Base-by-base conservation (phyloP, 2,113 vertebrate genomes). In the Tylochromis polylepis region DNA sequence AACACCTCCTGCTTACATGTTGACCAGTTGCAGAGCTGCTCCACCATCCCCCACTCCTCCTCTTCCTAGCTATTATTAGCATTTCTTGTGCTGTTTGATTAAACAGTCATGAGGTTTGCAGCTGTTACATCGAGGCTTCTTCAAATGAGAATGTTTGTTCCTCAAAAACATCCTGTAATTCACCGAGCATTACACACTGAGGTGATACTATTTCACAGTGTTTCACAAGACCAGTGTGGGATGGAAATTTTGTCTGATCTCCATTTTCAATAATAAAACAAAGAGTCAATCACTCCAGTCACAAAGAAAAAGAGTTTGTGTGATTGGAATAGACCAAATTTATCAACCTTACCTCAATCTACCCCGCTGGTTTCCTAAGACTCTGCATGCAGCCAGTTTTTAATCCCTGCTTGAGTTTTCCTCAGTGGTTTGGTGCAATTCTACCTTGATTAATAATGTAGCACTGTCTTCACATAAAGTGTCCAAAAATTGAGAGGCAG, bases 391-490 rank as follows among this genome's bases (percentile, higher is more conserved):
- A 16, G 43, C 11, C 34, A 14, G 24, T 34, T 60, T 51, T 59
- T 86, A 85, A 87, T 59, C 56, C 79, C 59, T 51, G 67, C 55
- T 38, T 38, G 77, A 85, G 72, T 77, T 77, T 77, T 53, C 58
- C 58, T 77, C 36, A 8, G 51, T 60, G 58, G 78, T 78, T 58
- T 43, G 46, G 6, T 67, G 57, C 3, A 18, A 83, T 65, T 85
- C 18, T 29, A 86, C 53, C 75, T 49, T 65, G 34, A 88, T 94
- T 81, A 92, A 88, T 92, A 85, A 94, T 91, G 83, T 29, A 92
- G 38, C 16, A 77, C 1, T 2, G 12, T 38, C 79, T 89, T 55
- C 62, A 79, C 53, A 88, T 86, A 59, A 87, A 88, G 59, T 41
- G 43, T 58, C 27, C 8, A 36, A 60, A 81, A 53, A 56, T 80